Base-by-base conservation (phyloP, 92 coral and sea anemone species). In the Actinernus sp. region DNA sequence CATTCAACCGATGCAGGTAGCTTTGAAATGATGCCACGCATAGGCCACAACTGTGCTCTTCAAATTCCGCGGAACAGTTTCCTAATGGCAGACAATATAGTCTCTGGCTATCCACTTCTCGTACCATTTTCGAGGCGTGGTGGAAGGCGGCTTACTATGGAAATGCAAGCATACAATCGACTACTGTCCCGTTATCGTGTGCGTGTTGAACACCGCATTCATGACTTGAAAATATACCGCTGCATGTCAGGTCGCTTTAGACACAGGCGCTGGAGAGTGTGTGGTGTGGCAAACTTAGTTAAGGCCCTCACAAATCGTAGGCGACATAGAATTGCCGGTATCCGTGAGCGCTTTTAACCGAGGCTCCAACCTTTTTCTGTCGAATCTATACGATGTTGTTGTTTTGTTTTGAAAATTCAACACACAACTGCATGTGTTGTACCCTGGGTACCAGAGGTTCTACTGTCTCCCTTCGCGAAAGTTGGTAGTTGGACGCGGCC, bases 241-340 rank as follows among this genome's bases (percentile, higher is more conserved):
- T 71, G 58, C 41, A 46, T 57, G 14, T 71, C 78, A 36, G 40
- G 58, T 22, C 71, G 70, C 3, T 60, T 46, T 39, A 32, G 79
- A 12, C 79, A 72, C 29, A 58, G 79, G 31, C 50, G 79, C 13
- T 71, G 78, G 67, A 71, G 78, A 21, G 27, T 71, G 17, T 31
- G 67, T 33, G 26, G 32, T n/a, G 69, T 72, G 22, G 79, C 70
- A 30, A 60, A 59, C 45, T 29, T 72, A 34, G 79, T 72, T 13
- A 72, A 58, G 70, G 79, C 41, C 6, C 41, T 34, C 14, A 34
- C 41, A 34, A 34, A 34, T 34, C 41, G 6, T 34, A 34, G n/a
- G n/a, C n/a, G n/a, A n/a, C n/a, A n/a, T n/a, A n/a, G n/a, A n/a
- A n/a, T n/a, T n/a, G n/a, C n/a, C n/a, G n/a, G n/a, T n/a, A n/a